These are phyloP conservation scores for Cygnus olor DNA, from an alignment of 2,797 vertebrate species.

Conservation along the genomic window DNA sequence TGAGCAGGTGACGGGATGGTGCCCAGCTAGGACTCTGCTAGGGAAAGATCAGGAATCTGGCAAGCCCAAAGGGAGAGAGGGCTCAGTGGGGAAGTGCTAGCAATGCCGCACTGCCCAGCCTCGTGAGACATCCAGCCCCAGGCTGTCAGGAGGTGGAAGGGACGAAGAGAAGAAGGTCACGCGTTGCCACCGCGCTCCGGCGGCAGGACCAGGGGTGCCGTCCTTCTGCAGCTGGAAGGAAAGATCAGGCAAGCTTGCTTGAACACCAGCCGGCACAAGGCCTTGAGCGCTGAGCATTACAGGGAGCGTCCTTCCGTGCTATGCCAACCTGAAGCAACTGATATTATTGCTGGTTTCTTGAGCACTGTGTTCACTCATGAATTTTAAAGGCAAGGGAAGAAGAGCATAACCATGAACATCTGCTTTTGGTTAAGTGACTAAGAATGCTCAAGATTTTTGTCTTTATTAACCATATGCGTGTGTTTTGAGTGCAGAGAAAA, in stretches of 20 bases:
- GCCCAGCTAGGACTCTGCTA: not conserved
- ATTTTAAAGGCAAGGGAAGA: not conserved
- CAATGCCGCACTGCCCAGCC: rapidly evolving
- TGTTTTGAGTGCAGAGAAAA: not conserved
- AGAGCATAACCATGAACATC: not conserved
- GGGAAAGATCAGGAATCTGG: not conserved
- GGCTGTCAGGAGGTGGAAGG: not conserved
- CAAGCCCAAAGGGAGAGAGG: not conserved
- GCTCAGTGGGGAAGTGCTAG: not conserved
- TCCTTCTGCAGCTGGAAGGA: constrained; percentile 17
- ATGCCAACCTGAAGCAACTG: not conserved
- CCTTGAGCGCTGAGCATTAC: not conserved
- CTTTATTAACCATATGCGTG: rapidly evolving
- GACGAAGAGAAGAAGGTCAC: not conserved
- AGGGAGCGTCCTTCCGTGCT: not conserved
- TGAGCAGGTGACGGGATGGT: rapidly evolving
- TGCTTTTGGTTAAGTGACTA: constrained; percentile 13
- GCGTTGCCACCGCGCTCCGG: rapidly evolving
- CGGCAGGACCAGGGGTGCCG: constrained; percentile 3
- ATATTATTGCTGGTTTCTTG: constrained; percentile 18
- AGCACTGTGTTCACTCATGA: not conserved
- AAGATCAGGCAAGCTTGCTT: constrained; percentile 7
- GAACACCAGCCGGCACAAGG: not conserved
- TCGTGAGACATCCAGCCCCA: rapidly evolving
- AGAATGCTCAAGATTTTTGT: not conserved